These are phyloP conservation scores for Macroramphosus scolopax DNA, from an alignment of 2,797 vertebrate genomes.

Conservation along the genomic window DNA sequence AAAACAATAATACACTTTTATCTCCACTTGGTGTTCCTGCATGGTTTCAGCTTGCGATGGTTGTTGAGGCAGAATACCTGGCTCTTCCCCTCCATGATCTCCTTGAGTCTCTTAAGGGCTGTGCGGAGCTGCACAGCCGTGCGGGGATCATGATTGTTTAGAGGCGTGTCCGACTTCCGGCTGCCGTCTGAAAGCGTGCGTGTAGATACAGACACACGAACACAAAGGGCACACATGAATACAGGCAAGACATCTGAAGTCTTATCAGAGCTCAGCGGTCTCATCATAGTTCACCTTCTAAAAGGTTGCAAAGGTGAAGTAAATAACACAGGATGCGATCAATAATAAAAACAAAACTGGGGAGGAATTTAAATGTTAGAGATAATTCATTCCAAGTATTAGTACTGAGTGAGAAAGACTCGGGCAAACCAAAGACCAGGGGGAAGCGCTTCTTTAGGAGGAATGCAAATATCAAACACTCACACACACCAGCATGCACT, in stretches of 20 bases:
- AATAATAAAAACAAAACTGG: constrained; percentile 4
- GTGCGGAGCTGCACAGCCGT: constrained; percentile 97
- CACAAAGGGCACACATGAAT: not conserved
- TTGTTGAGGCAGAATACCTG: too few relatives aligned
- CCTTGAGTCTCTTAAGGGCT: constrained; percentile 94
- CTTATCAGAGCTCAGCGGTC: not conserved
- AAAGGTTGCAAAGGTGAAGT: constrained; percentile 21
- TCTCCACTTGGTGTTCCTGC: not conserved
- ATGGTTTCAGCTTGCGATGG: not conserved
- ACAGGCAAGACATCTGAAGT: not conserved
- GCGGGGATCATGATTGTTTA: constrained; percentile 92
- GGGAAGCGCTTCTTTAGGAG: constrained; percentile 20
- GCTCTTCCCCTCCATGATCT: constrained; percentile 99
- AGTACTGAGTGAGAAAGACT: constrained; percentile 43
- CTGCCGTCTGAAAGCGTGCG: constrained; percentile 78
- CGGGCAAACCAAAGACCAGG: constrained; percentile 44
- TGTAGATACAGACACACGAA: constrained; percentile 5
- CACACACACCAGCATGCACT: constrained; percentile 31
- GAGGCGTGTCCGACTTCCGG: constrained; percentile 87
- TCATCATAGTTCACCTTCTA: constrained; percentile 5
- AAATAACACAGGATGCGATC: constrained; percentile 6
- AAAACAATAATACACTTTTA: not conserved
- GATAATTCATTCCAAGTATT: constrained; percentile 46
- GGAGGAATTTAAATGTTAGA: constrained; percentile 43
- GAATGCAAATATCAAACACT: constrained; percentile 26